Conservation (phyloP, 2,113 vertebrate genomes). For the Psittacus erithacus region DNA sequence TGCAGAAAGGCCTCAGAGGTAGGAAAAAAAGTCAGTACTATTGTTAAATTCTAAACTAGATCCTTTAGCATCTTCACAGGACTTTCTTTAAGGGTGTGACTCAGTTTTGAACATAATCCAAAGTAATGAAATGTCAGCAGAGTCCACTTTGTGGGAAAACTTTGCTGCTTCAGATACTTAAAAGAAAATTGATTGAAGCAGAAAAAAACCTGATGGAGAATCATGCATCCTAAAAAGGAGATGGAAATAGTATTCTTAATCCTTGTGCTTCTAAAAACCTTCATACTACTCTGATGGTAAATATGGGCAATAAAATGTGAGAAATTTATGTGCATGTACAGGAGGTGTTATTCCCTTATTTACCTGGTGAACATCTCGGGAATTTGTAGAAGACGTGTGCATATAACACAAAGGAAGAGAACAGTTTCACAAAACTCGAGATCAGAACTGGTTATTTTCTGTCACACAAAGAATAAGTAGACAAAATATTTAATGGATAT, state of each 20-base stretch:
- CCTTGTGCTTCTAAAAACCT: background rate
- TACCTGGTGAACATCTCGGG: background rate
- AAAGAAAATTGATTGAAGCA: background rate
- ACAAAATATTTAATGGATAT: background rate
- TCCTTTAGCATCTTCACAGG: background rate
- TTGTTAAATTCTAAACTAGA: background rate
- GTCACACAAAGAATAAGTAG: background rate
- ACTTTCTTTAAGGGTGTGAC: background rate
- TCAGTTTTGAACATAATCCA: background rate
- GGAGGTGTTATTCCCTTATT: background rate
- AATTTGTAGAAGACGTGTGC: background rate
- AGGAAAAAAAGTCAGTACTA: background rate
- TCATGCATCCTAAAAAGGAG: background rate
- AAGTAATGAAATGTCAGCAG: background rate
- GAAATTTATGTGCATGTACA: background rate
- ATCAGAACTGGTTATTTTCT: background rate
- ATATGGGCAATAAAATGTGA: background rate
- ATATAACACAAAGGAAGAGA: background rate
- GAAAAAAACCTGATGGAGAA: background rate
- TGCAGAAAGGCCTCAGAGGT: background rate
- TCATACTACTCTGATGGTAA: background rate
- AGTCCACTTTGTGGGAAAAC: background rate
- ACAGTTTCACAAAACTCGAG: background rate
- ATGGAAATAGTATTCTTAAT: background rate
- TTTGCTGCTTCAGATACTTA: background rate